These are phyloP conservation scores for Drosophila santomea DNA, from an alignment of 1,140 invertebrate species.

Conservation along the genomic window DNA sequence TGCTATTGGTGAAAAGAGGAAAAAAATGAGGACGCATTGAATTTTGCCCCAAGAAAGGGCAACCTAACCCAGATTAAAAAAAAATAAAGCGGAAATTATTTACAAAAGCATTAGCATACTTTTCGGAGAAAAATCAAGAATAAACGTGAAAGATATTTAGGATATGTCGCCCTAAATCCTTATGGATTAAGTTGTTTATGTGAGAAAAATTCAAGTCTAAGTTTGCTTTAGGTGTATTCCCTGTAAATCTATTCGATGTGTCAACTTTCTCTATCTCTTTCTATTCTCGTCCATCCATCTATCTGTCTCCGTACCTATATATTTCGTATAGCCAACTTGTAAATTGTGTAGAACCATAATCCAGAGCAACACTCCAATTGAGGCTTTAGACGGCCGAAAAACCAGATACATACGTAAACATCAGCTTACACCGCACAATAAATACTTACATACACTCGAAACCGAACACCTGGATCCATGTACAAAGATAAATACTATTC, in stretches of 20 bases:
- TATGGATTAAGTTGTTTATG: not conserved
- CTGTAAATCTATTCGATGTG: slow-evolving; percentile 25
- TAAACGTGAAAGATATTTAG: not conserved
- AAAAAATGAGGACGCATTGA: slow-evolving; percentile 15
- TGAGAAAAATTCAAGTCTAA: slow-evolving; percentile 4
- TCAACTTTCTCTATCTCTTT: slow-evolving; percentile 15
- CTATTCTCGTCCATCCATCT: slow-evolving; percentile 10
- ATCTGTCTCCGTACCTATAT: slow-evolving; percentile 10
- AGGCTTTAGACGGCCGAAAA: slow-evolving; percentile 5
- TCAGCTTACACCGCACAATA: slow-evolving; percentile 27
- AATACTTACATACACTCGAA: slow-evolving; percentile 14
- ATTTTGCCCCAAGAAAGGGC: slow-evolving; percentile 13
- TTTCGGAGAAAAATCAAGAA: not conserved
- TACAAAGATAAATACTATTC: slow-evolving; percentile 22
- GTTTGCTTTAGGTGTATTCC: slow-evolving; percentile 11
- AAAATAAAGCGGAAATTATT: slow-evolving; percentile 2
- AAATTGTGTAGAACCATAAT: slow-evolving; percentile 27
- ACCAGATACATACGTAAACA: slow-evolving; percentile 26
- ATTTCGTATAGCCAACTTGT: slow-evolving; percentile 41
- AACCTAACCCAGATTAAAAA: slow-evolving; percentile 15
- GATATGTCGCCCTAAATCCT: not conserved
- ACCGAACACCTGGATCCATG: slow-evolving; percentile 2
- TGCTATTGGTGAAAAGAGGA: slow-evolving; percentile 59
- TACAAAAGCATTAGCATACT: slow-evolving; percentile 7
- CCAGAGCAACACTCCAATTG: slow-evolving; percentile 8